phyloP scores from a whole-genome alignment of 2,113 vertebrate species.

The Emydura subglobosa region DNA sequence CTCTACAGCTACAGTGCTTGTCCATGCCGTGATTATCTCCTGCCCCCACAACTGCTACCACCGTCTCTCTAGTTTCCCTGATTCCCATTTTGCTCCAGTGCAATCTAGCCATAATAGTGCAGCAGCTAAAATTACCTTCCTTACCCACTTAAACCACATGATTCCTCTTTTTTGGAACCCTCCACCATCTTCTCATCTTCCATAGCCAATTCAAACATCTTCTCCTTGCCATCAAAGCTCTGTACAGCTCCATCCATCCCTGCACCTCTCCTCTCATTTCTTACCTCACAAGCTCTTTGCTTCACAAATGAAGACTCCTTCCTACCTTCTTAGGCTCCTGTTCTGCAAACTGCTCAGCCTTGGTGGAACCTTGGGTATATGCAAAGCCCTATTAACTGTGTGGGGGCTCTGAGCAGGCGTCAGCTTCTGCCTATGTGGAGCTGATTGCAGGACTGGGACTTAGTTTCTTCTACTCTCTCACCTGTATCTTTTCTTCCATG shows the following conservation, averaged over 20 bases:
- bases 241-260: not conserved
- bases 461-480: not conserved
- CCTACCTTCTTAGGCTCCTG: not conserved
- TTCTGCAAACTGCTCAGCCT: not conserved
- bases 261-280: not conserved
- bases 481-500: not conserved
- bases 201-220: not conserved
- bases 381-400: not conserved
- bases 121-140: not conserved
- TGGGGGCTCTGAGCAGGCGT: not conserved
- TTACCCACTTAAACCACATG: rapidly evolving
- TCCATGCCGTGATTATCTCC: not conserved
- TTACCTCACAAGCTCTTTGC: rapidly evolving
- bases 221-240: not conserved
- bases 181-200: not conserved
- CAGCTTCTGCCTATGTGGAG: not conserved
- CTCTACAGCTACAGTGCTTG: not conserved
- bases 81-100: not conserved
- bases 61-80: not conserved
- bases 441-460: not conserved
- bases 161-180: not conserved
- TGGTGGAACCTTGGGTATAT: not conserved
- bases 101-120: not conserved
- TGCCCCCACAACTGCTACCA: not conserved
- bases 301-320: not conserved